Conservation (phyloP, 2,797 vertebrate species). For the Mus minutoides region DNA sequence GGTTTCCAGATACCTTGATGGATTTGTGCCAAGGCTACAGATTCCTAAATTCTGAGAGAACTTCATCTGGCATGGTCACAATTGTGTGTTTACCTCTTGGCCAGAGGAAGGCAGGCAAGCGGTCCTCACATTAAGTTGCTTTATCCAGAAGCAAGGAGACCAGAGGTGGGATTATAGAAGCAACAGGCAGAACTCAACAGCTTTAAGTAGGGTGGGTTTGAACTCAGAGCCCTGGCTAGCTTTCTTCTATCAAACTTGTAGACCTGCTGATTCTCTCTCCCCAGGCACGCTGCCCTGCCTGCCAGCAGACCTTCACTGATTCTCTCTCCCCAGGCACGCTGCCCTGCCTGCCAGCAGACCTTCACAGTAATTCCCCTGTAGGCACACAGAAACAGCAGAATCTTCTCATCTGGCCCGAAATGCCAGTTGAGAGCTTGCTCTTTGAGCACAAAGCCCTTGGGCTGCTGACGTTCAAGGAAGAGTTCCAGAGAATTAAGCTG, state of each 20-base stretch:
- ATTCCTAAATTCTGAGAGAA: neutral
- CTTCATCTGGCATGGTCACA: neutral
- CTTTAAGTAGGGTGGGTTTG: neutral
- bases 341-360: neutral
- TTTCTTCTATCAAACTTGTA: too few relatives aligned
- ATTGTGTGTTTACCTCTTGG: neutral
- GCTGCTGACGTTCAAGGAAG: neutral
- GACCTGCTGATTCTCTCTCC: too few relatives aligned
- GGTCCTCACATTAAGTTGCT: neutral
- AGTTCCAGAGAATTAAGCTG: constrained; percentile 25
- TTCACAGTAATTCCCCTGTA: neutral
- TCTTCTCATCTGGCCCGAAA: neutral
- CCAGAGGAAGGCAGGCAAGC: neutral
- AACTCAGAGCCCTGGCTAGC: neutral
- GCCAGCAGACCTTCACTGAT: neutral
- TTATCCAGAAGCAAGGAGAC: constrained; percentile 14
- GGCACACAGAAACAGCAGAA: neutral
- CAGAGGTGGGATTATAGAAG: neutral
- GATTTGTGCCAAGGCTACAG: neutral
- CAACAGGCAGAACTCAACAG: neutral
- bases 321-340: neutral
- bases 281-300: too few relatives aligned
- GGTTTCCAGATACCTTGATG: neutral
- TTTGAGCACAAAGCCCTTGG: neutral
- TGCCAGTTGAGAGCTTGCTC: neutral